Evolutionary conservation across 2,797 vertebrate genomes (phyloP).

Genomic region (Semaprochilodus insignis): DNA sequence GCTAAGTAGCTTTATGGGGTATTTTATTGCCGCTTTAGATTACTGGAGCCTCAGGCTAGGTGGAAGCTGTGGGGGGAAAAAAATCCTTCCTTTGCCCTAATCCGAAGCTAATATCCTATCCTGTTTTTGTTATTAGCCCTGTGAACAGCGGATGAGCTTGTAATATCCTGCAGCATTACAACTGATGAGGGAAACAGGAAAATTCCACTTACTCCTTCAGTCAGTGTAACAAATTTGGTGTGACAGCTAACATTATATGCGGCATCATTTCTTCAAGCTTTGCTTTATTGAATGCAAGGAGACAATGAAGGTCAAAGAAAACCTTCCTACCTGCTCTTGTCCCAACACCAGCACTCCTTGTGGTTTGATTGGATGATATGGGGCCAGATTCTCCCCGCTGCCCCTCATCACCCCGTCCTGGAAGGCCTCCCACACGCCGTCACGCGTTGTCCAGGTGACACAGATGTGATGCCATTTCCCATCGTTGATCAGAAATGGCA

Average conservation of each 20-base stretch:
- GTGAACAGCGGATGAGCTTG: neutral
- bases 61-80: neutral
- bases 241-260: no score
- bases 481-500: slow-evolving; percentile 93
- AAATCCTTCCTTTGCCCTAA: neutral
- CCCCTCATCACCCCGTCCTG: slow-evolving; percentile 93
- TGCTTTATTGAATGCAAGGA: neutral
- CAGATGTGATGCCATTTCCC: slow-evolving; percentile 99
- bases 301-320: neutral
- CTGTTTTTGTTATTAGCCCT: neutral
- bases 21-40: neutral
- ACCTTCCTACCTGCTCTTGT: slow-evolving; percentile 91
- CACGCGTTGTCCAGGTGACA: slow-evolving; percentile 94
- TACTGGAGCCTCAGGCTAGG: neutral
- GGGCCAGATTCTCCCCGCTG: slow-evolving; percentile 92
- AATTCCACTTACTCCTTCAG: neutral
- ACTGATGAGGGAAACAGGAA: neutral
- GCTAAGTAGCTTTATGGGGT: neutral
- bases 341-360: slow-evolving; percentile 94
- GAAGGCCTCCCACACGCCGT: slow-evolving; percentile 97
- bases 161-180: neutral
- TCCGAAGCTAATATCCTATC: slow-evolving; percentile 18
- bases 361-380: slow-evolving; percentile 96
- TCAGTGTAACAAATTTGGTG: neutral
- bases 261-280: neutral